Base-by-base conservation (phyloP, 2,113 vertebrate genomes). In the Hoplias malabaricus region DNA sequence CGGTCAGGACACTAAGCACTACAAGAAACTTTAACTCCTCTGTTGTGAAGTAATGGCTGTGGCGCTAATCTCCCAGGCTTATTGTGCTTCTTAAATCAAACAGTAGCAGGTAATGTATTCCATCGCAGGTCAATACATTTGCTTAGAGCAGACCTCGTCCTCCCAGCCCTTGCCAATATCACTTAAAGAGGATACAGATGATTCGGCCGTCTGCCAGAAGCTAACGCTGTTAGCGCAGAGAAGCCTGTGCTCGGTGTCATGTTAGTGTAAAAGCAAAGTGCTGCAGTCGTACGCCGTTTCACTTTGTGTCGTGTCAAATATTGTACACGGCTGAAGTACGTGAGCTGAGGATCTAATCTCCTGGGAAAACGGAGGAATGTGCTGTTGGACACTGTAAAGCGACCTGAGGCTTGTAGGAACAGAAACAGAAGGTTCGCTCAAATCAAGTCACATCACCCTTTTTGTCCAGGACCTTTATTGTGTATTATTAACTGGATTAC, bases 181-280 rank as follows among this genome's bases (percentile, higher is more conserved):
- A 50, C 87, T 93, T 91, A 92, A 76, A 88, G 83, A 90, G 85
- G 88, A 86, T 77, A 86, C 85, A 85, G 89, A 88, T 87, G 81
- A 83, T 82, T 86, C 9, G 88, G 90, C 87, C 90, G 90, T 90
- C 90, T 89, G 90, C 89, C 91, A 92, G 93, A 91, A 91, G 85
- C 89, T 87, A 91, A 90, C 90, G 86, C 83, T 83, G 89, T 91
- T 90, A 31, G 50, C 23, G 34, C 5, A 16, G 7, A 16, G 33
- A 13, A 66, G 61, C 73, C 59, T 46, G 19, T 29, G 19, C 12
- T 43, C 34, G 54, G 31, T 71, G 73, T 65, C 27, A 31, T 59
- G 29, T 56, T 27, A 31, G 53, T 34, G 50, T 54, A 78, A 14
- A 65, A 23, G 14, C 13, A 57, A 8, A 21, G 59, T n/a, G 16